A percentile compares a stretch with the other conserved stretches of the same genome.
Conservation (phyloP, 2,113 vertebrate genomes). For the Chionodraco myersi region DNA sequence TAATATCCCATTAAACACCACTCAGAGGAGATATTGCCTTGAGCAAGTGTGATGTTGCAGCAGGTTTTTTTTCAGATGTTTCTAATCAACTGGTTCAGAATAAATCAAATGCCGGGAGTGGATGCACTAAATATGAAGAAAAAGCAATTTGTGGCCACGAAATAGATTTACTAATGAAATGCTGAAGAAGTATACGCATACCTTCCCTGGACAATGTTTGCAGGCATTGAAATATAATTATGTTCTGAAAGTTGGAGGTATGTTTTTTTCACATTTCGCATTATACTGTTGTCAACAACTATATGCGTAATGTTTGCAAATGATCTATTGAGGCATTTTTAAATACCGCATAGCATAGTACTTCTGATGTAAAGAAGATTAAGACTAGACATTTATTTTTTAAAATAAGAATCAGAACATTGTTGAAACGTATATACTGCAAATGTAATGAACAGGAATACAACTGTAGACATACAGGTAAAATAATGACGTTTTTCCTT, state of each 20-base stretch:
- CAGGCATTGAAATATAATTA: slow-evolving; percentile 27
- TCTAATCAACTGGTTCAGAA: slow-evolving; percentile 53
- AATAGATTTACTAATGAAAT: slow-evolving; percentile 64
- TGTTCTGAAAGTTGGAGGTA: neutral
- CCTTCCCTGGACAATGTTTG: slow-evolving; percentile 31
- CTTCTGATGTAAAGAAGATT: neutral
- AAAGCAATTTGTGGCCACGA: slow-evolving; percentile 46
- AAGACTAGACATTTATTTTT: neutral
- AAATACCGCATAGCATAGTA: neutral
- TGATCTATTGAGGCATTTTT: neutral
- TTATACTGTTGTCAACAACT: neutral
- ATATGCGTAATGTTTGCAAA: neutral
- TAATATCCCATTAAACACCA: slow-evolving; percentile 44
- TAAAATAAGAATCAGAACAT: neutral
- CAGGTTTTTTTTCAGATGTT: slow-evolving; percentile 35
- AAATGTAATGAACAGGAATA: neutral
- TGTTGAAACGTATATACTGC: neutral
- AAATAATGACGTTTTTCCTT: neutral
- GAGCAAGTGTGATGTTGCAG: slow-evolving; percentile 42
- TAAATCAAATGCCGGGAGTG: slow-evolving; percentile 9
- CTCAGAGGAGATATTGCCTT: slow-evolving; percentile 48
- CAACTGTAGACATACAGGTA: neutral
- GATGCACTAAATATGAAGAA: slow-evolving; percentile 42
- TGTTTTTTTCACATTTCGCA: neutral
- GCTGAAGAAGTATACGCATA: slow-evolving; percentile 18